A percentile compares a stretch with the other conserved stretches of the same genome.
Conservation (phyloP, 2,888 invertebrate species). For the Microplitis deprimator region DNA sequence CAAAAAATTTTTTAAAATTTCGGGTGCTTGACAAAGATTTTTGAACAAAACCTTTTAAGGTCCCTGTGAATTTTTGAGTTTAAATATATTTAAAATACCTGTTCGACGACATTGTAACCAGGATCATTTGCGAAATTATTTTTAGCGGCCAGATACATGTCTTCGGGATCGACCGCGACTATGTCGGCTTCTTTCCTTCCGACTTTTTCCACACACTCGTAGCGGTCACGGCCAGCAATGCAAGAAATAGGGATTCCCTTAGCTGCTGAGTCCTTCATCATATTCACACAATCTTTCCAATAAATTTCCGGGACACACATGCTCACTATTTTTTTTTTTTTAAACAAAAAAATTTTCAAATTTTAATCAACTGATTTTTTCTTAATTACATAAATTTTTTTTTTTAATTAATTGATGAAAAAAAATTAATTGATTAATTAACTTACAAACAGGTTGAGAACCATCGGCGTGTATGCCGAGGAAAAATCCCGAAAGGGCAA, state of each 20-base stretch:
- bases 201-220: conserved; percentile 83
- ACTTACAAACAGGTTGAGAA: neutral
- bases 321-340: conserved; percentile 74
- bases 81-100: conserved; percentile 52
- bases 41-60: too few relatives aligned
- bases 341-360: neutral
- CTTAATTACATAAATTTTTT: neutral
- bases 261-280: conserved; percentile 77
- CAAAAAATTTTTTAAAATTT: too few relatives aligned
- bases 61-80: neutral
- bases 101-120: conserved; percentile 63
- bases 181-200: conserved; percentile 86
- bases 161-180: conserved; percentile 87
- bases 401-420: neutral
- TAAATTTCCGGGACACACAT: conserved; percentile 82
- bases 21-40: too few relatives aligned
- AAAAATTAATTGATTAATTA: neutral
- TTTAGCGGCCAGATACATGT: conserved; percentile 87
- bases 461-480: neutral
- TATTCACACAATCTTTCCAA: conserved; percentile 77
- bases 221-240: conserved; percentile 82
- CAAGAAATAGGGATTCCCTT: conserved; percentile 77
- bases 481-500: neutral
- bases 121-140: conserved; percentile 56
- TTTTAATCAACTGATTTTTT: too few relatives aligned